Base-by-base conservation (phyloP, 1,140 invertebrate species). In the Meteorus sp. region DNA sequence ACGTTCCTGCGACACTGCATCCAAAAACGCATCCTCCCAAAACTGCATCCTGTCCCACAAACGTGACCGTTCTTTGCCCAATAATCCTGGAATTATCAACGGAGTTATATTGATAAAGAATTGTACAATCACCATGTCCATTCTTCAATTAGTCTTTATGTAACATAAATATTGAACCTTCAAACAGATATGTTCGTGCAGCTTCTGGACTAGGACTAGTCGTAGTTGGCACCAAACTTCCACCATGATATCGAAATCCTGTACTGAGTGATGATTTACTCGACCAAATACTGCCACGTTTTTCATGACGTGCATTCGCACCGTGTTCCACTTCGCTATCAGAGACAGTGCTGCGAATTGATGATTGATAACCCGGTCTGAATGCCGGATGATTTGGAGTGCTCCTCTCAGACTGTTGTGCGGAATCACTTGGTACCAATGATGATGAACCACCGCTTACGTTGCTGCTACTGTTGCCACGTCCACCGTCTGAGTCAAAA, bases 31-130 rank as follows among this genome's bases (percentile, higher is more conserved):
- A 77, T 99, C 97, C 80, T 99, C 97, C 97, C 98, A 99, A 79
- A 99, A 99, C 72, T 99, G 95, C 92, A 99, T 97, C 81, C 99
- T 93, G 77, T 99, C 96, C 97, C 97, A 99, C n/a, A 99, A 76
- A 29, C 87, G 86, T 2, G 91, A 91, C 62, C 95, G 83, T 44
- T 90, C 88, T 73, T 90, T 91, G 2, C 85, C 86, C 72, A 84
- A 56, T 37, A 80, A 67, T 43, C 76, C 76, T 78, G 20, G 4
- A 31, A 53, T 13, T 13, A n/a, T 25, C 31, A n/a, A n/a, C n/a
- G n/a, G n/a, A n/a, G n/a, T n/a, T n/a, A n/a, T n/a, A n/a, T n/a
- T n/a, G n/a, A n/a, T n/a, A n/a, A n/a, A n/a, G n/a, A n/a, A n/a
- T n/a, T n/a, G n/a, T n/a, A n/a, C n/a, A n/a, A n/a, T n/a, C n/a